Percentiles rank a stretch among this genome's conserved stretches.
Conservation (phyloP, 1,140 invertebrate genomes). For the Akabosia matsudoensis region DNA sequence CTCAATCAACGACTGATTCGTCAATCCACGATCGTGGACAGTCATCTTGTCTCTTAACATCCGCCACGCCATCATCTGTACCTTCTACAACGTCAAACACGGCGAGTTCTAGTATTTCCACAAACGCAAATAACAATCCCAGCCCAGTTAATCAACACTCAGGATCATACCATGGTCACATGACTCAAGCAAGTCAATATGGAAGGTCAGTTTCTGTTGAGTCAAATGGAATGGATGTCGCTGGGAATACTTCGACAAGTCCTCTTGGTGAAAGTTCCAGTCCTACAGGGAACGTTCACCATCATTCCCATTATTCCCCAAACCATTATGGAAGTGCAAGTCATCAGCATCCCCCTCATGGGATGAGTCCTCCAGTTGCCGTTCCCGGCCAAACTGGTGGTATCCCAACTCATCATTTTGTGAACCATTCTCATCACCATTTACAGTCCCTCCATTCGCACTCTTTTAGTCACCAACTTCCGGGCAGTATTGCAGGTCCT, state of each 20-base stretch:
- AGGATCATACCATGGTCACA: slow-evolving; percentile 23
- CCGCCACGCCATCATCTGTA: slow-evolving; percentile 51
- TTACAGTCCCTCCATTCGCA: neutral
- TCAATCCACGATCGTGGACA: slow-evolving; percentile 50
- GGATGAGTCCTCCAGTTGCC: neutral
- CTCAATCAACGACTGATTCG: slow-evolving; percentile 46
- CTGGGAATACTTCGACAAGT: neutral
- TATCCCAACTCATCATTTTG: neutral
- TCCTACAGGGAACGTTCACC: neutral
- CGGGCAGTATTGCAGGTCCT: slow-evolving; percentile 9
- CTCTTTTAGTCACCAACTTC: slow-evolving; percentile 25
- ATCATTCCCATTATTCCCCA: neutral
- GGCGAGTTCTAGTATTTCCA: slow-evolving; percentile 37
- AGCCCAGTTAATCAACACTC: neutral
- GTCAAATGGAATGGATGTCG: neutral
- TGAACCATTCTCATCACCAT: neutral
- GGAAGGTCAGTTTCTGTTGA: neutral
- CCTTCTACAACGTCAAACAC: slow-evolving; percentile 44
- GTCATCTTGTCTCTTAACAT: slow-evolving; percentile 49
- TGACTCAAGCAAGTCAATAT: slow-evolving; percentile 16
- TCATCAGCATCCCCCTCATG: neutral
- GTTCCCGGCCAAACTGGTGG: neutral
- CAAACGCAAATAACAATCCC: neutral
- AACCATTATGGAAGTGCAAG: neutral
- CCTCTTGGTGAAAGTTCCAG: slow-evolving; percentile 6